Evolutionary conservation across 2,797 vertebrate genomes (phyloP).

Genomic region (Microhierax caerulescens): DNA sequence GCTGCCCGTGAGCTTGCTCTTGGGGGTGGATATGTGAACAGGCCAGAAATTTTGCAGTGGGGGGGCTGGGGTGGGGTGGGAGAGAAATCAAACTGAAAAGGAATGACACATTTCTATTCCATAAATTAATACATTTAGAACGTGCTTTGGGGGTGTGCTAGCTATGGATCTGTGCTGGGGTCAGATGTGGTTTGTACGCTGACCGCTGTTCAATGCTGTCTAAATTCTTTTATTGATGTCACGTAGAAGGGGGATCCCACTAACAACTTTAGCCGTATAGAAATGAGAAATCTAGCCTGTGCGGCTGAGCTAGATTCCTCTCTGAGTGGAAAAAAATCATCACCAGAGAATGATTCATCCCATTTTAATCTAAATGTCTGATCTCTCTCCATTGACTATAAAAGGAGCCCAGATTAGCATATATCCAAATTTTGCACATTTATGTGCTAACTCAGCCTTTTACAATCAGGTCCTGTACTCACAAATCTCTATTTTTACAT

Average conservation of each 20-base stretch:
- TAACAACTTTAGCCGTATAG: neutral
- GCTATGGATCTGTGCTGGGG: neutral
- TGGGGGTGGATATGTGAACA: neutral
- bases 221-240: neutral
- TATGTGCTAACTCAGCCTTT: constrained; percentile 27
- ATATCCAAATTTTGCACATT: constrained; percentile 18
- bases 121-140: neutral
- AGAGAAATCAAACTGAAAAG: neutral
- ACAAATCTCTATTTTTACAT: too few species aligned
- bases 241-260: neutral
- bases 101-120: neutral
- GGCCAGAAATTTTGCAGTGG: neutral
- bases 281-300: neutral
- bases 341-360: constrained; percentile 40
- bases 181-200: neutral
- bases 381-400: constrained; percentile 50
- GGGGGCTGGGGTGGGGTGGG: too few species aligned
- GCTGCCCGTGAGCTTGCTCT: neutral
- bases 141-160: neutral
- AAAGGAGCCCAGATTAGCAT: constrained; percentile 57
- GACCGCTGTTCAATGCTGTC: neutral
- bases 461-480: neutral
- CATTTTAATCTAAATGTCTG: neutral
- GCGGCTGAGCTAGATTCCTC: neutral
- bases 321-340: constrained; percentile 50